A percentile compares a stretch with the other conserved stretches of the same genome.
These are phyloP conservation scores for Cataglyphis albicans DNA, from an alignment of 2,888 invertebrate genomes.

Conservation along the genomic window DNA sequence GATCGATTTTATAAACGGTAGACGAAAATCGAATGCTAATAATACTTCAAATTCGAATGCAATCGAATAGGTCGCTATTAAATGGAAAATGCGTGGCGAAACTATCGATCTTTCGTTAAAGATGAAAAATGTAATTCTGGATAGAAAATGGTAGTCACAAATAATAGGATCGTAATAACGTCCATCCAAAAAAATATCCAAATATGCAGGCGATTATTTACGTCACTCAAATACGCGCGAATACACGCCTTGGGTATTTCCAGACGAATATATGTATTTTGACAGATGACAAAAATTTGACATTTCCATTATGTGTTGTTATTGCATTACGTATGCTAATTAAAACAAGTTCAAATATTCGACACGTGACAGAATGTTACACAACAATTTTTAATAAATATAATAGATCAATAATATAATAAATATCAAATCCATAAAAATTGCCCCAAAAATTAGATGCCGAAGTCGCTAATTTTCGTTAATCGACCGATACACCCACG, in stretches of 20 bases:
- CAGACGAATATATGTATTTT: constrained; percentile 32
- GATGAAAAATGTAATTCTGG: constrained; percentile 41
- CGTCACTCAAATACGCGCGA: constrained; percentile 19
- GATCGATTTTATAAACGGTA: constrained; percentile 36
- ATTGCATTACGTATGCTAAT: constrained; percentile 25
- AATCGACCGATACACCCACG: constrained; percentile 5
- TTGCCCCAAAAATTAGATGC: not conserved
- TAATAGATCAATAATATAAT: not conserved
- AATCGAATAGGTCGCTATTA: constrained; percentile 44
- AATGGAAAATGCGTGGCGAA: constrained; percentile 42
- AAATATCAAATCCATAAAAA: not conserved
- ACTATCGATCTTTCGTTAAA: constrained; percentile 43
- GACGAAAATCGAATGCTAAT: constrained; percentile 50
- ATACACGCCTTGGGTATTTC: not conserved
- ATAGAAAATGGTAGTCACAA: constrained; percentile 39
- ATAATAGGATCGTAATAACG: constrained; percentile 47
- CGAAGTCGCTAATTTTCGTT: not conserved
- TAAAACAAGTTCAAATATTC: constrained; percentile 23
- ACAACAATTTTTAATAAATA: constrained; percentile 26
- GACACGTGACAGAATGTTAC: constrained; percentile 16
- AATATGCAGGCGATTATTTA: constrained; percentile 24
- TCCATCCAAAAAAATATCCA: constrained; percentile 28
- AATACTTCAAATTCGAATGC: constrained; percentile 52
- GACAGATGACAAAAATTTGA: constrained; percentile 44
- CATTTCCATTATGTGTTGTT: constrained; percentile 28